Percentiles rank a stretch among this genome's conserved stretches.
Conservation (phyloP, 2,888 invertebrate genomes). For the Stictocephala bisonia region DNA sequence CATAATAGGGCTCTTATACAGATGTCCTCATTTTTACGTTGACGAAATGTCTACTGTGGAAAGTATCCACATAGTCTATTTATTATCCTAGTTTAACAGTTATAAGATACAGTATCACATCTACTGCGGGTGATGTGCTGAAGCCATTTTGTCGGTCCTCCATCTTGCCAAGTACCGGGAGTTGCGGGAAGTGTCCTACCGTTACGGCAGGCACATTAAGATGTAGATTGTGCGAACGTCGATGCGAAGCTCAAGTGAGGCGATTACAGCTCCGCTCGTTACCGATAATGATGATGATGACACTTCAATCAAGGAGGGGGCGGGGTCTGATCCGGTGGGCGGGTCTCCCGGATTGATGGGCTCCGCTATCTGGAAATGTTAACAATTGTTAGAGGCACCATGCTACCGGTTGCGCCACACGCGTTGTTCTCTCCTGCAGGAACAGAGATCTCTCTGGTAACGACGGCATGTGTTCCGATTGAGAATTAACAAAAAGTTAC, state of each 20-base stretch:
- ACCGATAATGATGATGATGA: slow-evolving; percentile 46
- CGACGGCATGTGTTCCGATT: neutral
- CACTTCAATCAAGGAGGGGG: slow-evolving; percentile 42
- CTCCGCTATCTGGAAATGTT: slow-evolving; percentile 12
- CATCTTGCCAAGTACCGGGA: neutral
- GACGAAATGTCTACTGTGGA: too few relatives aligned
- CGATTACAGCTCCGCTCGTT: too few relatives aligned
- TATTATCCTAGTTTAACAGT: too few relatives aligned
- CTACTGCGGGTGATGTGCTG: too few relatives aligned
- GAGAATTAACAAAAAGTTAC: too few relatives aligned
- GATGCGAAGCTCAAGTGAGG: too few relatives aligned
- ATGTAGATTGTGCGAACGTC: too few relatives aligned
- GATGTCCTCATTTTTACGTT: too few relatives aligned
- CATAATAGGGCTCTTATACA: too few relatives aligned
- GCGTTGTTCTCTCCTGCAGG: neutral
- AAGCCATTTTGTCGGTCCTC: too few relatives aligned
- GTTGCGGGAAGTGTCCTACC: neutral
- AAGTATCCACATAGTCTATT: too few relatives aligned
- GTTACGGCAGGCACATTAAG: neutral
- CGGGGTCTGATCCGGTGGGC: slow-evolving; percentile 24
- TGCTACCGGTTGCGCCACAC: slow-evolving; percentile 5
- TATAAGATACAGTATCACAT: too few relatives aligned
- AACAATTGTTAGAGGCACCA: neutral
- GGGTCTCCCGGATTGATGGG: slow-evolving; percentile 31
- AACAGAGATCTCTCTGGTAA: neutral